Base-by-base conservation (phyloP, 2,113 vertebrate genomes). In the Saimiri boliviensis region DNA sequence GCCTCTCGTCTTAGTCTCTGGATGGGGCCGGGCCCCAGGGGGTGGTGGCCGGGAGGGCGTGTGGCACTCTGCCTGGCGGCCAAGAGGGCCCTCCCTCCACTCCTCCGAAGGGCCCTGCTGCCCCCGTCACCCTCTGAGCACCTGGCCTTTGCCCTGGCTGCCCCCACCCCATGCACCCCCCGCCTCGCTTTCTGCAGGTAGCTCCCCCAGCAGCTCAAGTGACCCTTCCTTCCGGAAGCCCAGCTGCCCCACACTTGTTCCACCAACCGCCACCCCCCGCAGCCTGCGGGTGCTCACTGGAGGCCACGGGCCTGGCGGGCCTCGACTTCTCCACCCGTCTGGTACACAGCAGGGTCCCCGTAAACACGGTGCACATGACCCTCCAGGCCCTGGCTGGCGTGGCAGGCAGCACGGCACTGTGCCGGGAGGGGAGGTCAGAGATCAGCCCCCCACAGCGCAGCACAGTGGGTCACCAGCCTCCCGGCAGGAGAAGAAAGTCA, bases 231-330 rank as follows among this genome's bases (percentile, higher is more conserved):
- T 68, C 25, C 6, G 73, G 89, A 82, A 73, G 66, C 32, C 1
- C 8, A 21, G n/a, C 12, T 12, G 6, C 11, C 27, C 40, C 88
- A 42, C 0, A 2, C 19, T 6, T 16, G 42, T 45, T 42, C 73
- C 5, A 25, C 23, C 0, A 12, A 30, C 23, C 1, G 12, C 42
- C 6, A 8, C 25, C 12, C 19, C 35, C 47, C n/a, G 8, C 16
- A 37, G 25, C 17, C 45, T 54, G 42, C 14, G 30, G 47, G 40
- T 0, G 0, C 2, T 68, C 35, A 14, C 25, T 35, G 40, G 52
- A 16, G 71, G 8, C 23, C 6, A 14, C 56, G 0, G 81, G 37
- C 54, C 25, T n/a, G 32, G 6, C 5, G 20, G 30, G 17, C 52
- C 77, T 52, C 27, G 16, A 35, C 54, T 5, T 35, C 27, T 5